Conservation (phyloP, 1,140 invertebrate genomes). For the Arion vulgaris region DNA sequence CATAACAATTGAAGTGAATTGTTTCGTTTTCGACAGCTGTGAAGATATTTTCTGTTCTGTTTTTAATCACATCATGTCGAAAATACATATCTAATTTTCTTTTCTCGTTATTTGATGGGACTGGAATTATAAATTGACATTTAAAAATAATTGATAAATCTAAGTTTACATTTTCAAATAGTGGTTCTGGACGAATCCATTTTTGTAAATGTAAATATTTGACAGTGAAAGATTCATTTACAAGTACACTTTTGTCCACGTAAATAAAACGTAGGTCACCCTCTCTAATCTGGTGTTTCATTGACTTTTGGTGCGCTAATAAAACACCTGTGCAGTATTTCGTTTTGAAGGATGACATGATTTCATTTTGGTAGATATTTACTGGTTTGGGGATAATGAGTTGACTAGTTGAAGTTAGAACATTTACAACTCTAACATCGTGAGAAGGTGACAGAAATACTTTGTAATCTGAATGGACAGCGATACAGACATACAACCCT, state of each 20-base stretch:
- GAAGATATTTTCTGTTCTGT: background rate
- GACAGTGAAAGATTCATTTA: background rate
- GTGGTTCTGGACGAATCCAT: background rate
- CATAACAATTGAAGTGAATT: background rate
- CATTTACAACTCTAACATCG: background rate
- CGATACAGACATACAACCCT: background rate
- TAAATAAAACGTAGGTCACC: background rate
- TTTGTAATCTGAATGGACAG: background rate
- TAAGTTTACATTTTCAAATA: background rate
- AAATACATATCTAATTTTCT: background rate
- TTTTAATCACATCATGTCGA: background rate
- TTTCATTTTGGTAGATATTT: background rate
- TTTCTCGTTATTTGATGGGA: background rate
- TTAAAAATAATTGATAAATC: background rate
- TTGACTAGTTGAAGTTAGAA: background rate
- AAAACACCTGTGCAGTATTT: background rate
- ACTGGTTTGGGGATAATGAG: background rate
- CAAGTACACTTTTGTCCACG: background rate
- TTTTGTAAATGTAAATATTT: background rate
- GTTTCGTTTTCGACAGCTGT: background rate
- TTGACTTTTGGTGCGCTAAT: background rate
- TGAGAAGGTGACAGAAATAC: background rate
- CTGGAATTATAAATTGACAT: background rate
- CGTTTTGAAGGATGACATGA: background rate
- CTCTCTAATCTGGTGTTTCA: background rate